Base-by-base conservation (phyloP, 2,113 vertebrate species). In the Cyanoderma ruficeps region DNA sequence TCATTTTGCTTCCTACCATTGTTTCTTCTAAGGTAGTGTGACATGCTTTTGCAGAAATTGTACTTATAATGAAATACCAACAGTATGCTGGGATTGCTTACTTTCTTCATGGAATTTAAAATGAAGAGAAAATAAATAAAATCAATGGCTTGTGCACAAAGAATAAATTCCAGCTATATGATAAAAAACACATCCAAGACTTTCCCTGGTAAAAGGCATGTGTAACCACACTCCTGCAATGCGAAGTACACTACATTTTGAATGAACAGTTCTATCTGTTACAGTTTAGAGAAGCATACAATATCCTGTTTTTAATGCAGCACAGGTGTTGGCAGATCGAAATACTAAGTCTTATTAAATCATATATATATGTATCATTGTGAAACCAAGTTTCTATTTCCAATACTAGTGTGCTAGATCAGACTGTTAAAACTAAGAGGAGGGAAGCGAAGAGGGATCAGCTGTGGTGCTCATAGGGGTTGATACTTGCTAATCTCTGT, bases 271-370 rank as follows among this genome's bases (percentile, higher is more conserved):
- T 96, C 75, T 96, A 44, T 92, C 95, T 95, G 82, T 39, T 91
- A 77, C 22, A 60, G 79, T 95, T 96, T 85, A 87, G 71, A 93
- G 74, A 89, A 82, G 90, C 3, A 3, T 27, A 77, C 44, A 95
- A 94, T 88, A 95, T 97, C 85, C 89, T 96, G 83, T 89, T 96
- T 97, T 96, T 91, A 96, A 94, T 91, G 79, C 81, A 90, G 42
- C 23, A 15, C 67, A 97, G 71, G 89, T 94, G 91, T 90, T 82
- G 87, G 86, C 42, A 82, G 52, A 88, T 96, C 7, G 4, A 85
- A 35, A 96, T 92, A 94, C 69, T 53, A 79, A 85, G 23, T 83
- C 42, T 84, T 72, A 69, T 87, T 95, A 91, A 96, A 82, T 93
- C 63, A 78, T 71, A 87, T 42, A n/a, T 44, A 79, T 82, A 30